Evolutionary conservation across 2,888 invertebrate genomes (phyloP), one percentile per base, ranked within the genome.

Genomic region (Listrodromus nycthemerus): DNA sequence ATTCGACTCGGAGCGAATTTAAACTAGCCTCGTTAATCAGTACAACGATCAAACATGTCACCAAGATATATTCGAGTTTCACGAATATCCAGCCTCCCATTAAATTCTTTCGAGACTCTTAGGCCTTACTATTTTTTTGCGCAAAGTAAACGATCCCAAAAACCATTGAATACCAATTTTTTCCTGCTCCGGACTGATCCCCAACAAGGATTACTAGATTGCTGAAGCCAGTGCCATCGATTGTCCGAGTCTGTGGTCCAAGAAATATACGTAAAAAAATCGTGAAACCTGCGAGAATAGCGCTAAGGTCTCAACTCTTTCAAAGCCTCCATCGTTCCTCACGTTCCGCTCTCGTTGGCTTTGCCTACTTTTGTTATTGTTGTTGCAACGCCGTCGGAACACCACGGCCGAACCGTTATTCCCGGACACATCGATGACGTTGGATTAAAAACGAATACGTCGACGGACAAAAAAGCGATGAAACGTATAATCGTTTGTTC

Each of bases 401-500:
- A 61, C 33, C 37, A 30, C 16, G 27, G 24, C 55, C 55, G 55
- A 61, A 61, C 61, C 61, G 61, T 61, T 61, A 30, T 30, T 27
- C 61, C 61, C 61, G 61, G 61, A 61, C 61, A 61, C 27, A n/a
- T 33, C 70, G 70, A 55, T 24, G 37, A 21, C 70, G 55, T 33
- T 37, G 52, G 70, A 27, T 50, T 21, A 55, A 55, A 55, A 79
- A 79, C 65, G 27, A 78, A 45, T 33, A 61, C 66, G 73, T 58
- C 58, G 74, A 27, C 48, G 61, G 74, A 82, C 41, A 82, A 78
- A 82, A 69, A 76, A 52, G 80, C 83, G 66, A 66, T 80, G 80
- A 67, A 67, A 83, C 83, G 83, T 80, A 80, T 80, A 80, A 83
- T 83, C 83, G 83, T 83, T 83, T 83, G 83, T 80, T 65, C 66